A percentile compares a stretch with the other conserved stretches of the same genome.
These are phyloP conservation scores for Podotricha telesiphe DNA, from an alignment of 2,888 invertebrate genomes.

Conservation along the genomic window DNA sequence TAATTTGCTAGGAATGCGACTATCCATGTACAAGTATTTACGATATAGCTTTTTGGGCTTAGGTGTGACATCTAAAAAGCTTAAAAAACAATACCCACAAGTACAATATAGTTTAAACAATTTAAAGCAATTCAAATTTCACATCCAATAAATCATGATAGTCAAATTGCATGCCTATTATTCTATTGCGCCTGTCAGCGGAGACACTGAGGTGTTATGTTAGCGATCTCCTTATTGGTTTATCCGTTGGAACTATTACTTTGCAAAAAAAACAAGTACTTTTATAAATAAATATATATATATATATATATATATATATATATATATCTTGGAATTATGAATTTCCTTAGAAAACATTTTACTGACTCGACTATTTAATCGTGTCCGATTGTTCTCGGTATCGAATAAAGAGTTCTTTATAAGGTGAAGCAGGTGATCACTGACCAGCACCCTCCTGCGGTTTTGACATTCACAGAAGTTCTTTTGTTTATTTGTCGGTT, in stretches of 20 bases:
- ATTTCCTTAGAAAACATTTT: constrained; percentile 15
- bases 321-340: constrained; percentile 3
- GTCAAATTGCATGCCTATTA: constrained; percentile 64
- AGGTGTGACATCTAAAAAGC: neutral
- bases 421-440: constrained; percentile 40
- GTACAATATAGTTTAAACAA: neutral
- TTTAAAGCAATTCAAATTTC: constrained; percentile 24
- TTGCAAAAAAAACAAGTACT: too few relatives aligned
- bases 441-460: constrained; percentile 51
- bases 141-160: constrained; percentile 47
- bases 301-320: too few relatives aligned
- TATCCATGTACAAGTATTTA: too few relatives aligned
- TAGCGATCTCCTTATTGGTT: constrained; percentile 28
- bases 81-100: neutral
- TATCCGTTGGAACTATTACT: constrained; percentile 33
- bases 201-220: constrained; percentile 35
- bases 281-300: too few relatives aligned
- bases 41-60: neutral
- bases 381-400: constrained; percentile 34
- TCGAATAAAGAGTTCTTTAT: constrained; percentile 34
- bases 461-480: constrained; percentile 57
- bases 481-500: constrained; percentile 42
- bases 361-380: constrained; percentile 34
- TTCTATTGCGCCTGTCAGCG: constrained; percentile 57
- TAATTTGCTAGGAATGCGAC: too few relatives aligned